phyloP scores from a whole-genome alignment of 2,888 invertebrate genomes.

The Heteromyza rotundicornis region DNA sequence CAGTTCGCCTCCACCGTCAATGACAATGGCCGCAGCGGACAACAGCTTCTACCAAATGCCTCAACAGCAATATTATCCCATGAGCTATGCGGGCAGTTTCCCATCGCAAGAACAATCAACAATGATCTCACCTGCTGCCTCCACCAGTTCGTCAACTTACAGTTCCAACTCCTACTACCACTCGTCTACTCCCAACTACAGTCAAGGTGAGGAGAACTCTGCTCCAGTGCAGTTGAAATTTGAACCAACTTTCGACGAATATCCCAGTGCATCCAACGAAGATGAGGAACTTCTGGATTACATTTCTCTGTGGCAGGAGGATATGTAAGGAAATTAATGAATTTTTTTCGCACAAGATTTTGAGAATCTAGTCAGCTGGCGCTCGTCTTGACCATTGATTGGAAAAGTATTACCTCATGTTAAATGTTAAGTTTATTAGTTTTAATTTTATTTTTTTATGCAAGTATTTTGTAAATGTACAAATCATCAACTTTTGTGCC shows the following conservation, averaged over 20 bases:
- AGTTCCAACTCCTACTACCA: conserved; percentile 32
- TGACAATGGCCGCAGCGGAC: conserved; percentile 25
- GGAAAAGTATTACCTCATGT: conserved; percentile 49
- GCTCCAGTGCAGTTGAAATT: conserved; percentile 43
- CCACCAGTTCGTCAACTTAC: conserved; percentile 36
- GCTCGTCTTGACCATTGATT: conserved; percentile 30
- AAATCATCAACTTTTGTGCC: conserved; percentile 29
- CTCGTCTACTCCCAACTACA: conserved; percentile 28
- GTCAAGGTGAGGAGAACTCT: background rate
- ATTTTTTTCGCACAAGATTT: background rate
- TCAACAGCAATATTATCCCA: conserved; percentile 24
- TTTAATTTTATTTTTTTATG: conserved; percentile 37
- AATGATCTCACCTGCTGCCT: conserved; percentile 45
- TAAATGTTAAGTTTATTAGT: conserved; percentile 31
- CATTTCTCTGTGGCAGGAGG: conserved; percentile 59
- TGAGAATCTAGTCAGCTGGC: conserved; percentile 20
- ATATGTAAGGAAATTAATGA: conserved; percentile 37
- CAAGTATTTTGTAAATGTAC: conserved; percentile 11
- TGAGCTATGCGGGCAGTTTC: conserved; percentile 33
- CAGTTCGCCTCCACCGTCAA: conserved; percentile 39
- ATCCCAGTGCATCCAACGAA: conserved; percentile 72
- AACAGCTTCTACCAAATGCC: conserved; percentile 22
- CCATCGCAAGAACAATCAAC: conserved; percentile 29
- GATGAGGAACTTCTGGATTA: conserved; percentile 86
- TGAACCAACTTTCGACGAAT: conserved; percentile 72